Percentiles rank a stretch among this genome's conserved stretches.
phyloP scores from a whole-genome alignment of 2,113 vertebrate species.

The Anas platyrhynchos region DNA sequence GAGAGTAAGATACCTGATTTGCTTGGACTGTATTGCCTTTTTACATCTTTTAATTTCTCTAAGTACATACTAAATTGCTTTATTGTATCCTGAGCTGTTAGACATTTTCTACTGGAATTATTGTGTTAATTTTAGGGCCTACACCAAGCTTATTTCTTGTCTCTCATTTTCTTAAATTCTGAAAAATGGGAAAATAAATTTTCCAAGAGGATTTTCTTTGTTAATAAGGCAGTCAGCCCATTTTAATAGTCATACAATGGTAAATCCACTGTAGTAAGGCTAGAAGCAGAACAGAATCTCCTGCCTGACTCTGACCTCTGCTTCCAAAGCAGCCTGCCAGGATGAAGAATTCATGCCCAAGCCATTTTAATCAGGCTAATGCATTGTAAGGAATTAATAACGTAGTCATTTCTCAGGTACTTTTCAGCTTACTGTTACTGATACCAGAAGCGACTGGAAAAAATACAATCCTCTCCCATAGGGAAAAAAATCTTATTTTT shows the following conservation, averaged over 20 bases:
- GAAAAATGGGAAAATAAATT: background rate
- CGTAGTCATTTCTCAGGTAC: background rate
- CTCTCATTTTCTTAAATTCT: background rate
- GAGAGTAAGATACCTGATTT: background rate
- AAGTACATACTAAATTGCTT: background rate
- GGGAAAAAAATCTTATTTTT: background rate
- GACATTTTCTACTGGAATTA: background rate
- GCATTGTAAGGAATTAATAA: constrained; percentile 11
- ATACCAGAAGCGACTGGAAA: background rate
- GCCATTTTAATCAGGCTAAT: background rate
- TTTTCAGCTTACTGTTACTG: background rate
- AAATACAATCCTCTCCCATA: background rate
- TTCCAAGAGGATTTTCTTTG: background rate
- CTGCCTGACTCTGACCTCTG: background rate
- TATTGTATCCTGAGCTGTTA: background rate
- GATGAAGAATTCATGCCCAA: background rate
- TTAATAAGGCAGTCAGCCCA: background rate
- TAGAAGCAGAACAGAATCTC: background rate
- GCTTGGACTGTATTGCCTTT: background rate
- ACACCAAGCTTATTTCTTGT: background rate
- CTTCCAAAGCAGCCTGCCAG: background rate
- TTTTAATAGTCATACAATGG: background rate
- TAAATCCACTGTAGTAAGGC: background rate
- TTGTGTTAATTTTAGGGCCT: background rate
- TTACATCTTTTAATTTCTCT: background rate